phyloP scores from a whole-genome alignment of 2,888 invertebrate species.

The Archips xylosteana region DNA sequence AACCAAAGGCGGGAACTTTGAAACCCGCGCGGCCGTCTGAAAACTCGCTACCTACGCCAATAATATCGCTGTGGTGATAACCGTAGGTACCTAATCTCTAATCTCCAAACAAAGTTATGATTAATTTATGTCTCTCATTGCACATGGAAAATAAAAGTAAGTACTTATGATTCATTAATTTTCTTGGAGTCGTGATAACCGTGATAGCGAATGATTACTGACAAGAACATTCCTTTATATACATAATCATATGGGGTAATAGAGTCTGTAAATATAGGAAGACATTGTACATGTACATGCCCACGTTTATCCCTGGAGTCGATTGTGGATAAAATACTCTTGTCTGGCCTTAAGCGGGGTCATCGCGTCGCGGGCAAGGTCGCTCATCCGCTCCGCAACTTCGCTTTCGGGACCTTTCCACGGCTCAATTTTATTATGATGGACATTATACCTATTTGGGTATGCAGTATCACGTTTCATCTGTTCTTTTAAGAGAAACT shows the following conservation, averaged over 20 bases:
- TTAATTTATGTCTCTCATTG: neutral
- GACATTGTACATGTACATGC: neutral
- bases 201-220: neutral
- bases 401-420: neutral
- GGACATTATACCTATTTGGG: too few species aligned
- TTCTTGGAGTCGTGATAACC: neutral
- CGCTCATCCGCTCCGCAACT: neutral
- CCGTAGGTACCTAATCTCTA: neutral
- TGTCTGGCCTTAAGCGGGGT: slow-evolving; percentile 14
- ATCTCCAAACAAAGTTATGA: neutral
- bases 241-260: too few species aligned
- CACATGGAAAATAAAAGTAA: neutral
- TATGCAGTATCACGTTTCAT: neutral
- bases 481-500: neutral
- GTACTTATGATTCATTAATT: neutral
- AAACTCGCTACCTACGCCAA: neutral
- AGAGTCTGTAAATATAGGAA: too few species aligned
- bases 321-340: neutral
- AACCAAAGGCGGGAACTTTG: neutral
- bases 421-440: neutral
- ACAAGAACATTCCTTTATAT: too few species aligned
- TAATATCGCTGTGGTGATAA: neutral
- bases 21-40: neutral
- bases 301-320: neutral
- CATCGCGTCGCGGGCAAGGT: slow-evolving; percentile 20